phyloP scores from a whole-genome alignment of 2,888 invertebrate species.

The Oxyteleia sp. region DNA sequence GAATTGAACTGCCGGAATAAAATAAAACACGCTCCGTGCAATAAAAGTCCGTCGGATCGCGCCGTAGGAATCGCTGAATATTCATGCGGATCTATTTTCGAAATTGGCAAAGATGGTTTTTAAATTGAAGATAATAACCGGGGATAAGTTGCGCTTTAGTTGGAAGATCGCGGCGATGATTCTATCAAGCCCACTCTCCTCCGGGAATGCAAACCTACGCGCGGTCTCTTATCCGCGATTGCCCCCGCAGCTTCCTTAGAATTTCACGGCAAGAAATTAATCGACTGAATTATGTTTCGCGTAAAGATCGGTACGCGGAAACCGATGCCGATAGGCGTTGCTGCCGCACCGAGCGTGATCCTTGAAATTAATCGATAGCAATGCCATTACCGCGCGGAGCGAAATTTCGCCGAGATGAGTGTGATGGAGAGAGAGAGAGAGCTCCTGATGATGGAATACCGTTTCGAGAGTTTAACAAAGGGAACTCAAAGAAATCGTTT shows the following conservation, averaged over 20 bases:
- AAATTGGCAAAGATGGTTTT: constrained; percentile 63
- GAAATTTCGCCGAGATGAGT: constrained; percentile 32
- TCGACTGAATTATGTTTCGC: constrained; percentile 61
- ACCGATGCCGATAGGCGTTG: constrained; percentile 35
- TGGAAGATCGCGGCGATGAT: constrained; percentile 58
- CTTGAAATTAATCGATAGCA: constrained; percentile 48
- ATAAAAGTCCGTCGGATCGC: too few relatives aligned
- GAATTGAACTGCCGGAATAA: not conserved
- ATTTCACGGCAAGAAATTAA: constrained; percentile 63
- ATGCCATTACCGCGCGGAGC: constrained; percentile 28
- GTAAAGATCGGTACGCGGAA: constrained; percentile 51
- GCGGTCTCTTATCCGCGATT: constrained; percentile 22
- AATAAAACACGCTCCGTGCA: not conserved
- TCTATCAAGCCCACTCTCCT: constrained; percentile 49
- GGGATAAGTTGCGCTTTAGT: constrained; percentile 59
- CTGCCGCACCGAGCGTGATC: constrained; percentile 33
- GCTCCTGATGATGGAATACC: constrained; percentile 39
- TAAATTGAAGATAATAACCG: constrained; percentile 68
- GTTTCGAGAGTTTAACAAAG: constrained; percentile 43
- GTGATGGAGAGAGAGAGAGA: constrained; percentile 10
- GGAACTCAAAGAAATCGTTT: constrained; percentile 39
- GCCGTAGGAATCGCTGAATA: constrained; percentile 23
- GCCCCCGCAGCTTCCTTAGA: constrained; percentile 51
- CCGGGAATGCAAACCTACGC: constrained; percentile 55
- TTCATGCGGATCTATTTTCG: constrained; percentile 47